These are phyloP conservation scores for Morphnarchus princeps DNA, from an alignment of 2,113 vertebrate species.

Conservation along the genomic window DNA sequence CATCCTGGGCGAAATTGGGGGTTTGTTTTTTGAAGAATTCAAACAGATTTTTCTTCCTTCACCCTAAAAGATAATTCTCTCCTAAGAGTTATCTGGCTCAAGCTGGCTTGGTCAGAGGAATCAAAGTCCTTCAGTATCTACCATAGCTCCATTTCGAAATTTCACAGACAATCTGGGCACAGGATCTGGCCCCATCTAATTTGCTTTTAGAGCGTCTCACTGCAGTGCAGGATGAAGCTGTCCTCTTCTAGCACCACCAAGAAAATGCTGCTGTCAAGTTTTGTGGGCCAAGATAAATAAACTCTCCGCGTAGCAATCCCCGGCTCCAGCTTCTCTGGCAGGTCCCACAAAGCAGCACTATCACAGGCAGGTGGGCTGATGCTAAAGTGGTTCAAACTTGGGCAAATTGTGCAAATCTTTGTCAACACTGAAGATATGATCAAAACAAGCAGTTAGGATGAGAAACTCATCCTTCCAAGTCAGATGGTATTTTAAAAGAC, in stretches of 20 bases:
- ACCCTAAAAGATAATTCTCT: neutral
- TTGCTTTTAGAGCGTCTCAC: neutral
- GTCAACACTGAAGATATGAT: neutral
- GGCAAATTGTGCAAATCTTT: neutral
- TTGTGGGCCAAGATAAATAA: neutral
- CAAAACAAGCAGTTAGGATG: conserved; percentile 7
- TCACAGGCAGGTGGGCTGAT: neutral
- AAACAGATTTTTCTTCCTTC: neutral
- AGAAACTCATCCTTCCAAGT: conserved; percentile 1
- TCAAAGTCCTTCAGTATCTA: neutral
- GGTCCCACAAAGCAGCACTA: neutral
- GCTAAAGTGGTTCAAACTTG: neutral
- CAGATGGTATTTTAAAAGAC: conserved; percentile 37
- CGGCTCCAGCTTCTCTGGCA: neutral
- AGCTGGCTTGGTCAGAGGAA: neutral
- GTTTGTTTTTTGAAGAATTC: neutral
- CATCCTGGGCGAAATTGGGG: rapidly evolving
- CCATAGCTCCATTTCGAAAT: neutral
- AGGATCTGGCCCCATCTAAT: neutral
- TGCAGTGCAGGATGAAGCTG: neutral
- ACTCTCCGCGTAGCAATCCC: neutral
- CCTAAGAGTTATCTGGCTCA: neutral
- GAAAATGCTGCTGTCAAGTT: neutral
- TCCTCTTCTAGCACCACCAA: neutral
- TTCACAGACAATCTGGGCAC: neutral